Evolutionary conservation across 2,888 invertebrate genomes (phyloP).

Genomic region (Elysia crispata): DNA sequence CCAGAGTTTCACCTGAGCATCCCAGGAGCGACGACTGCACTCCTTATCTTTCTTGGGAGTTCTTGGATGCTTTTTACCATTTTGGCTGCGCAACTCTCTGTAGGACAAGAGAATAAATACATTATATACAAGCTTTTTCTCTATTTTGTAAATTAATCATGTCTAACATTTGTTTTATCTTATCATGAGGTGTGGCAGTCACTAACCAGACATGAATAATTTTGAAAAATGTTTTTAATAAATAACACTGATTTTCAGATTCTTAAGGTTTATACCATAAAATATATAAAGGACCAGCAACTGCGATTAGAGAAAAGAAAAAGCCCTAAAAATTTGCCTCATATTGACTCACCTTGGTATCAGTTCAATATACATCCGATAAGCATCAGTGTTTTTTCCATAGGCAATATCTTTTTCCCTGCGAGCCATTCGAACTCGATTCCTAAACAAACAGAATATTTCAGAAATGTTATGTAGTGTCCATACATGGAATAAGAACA

Average conservation of each 20-base stretch:
- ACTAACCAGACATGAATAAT: too few species aligned
- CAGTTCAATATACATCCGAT: conserved; percentile 85
- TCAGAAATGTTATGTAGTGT: too few species aligned
- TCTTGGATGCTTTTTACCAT: conserved; percentile 87
- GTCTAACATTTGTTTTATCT: too few species aligned
- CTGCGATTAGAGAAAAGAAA: too few species aligned
- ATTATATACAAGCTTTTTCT: neutral
- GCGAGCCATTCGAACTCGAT: conserved; percentile 80
- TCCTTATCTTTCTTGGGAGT: conserved; percentile 93
- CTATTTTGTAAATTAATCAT: too few species aligned
- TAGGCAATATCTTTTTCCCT: conserved; percentile 96
- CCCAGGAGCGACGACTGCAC: conserved; percentile 95
- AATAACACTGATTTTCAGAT: too few species aligned
- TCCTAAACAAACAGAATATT: neutral
- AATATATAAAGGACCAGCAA: too few species aligned
- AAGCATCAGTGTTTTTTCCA: conserved; percentile 94
- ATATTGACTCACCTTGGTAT: conserved; percentile 83
- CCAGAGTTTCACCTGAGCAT: conserved; percentile 92
- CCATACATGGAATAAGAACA: too few species aligned
- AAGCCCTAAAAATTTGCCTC: too few species aligned
- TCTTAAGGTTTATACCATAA: too few species aligned
- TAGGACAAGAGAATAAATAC: neutral
- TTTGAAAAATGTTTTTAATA: too few species aligned
- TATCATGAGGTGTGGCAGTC: too few species aligned
- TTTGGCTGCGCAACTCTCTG: conserved; percentile 77